Percentiles rank a stretch among this genome's conserved stretches.
These are phyloP conservation scores for Sanderia malayensis DNA, from an alignment of 30 jellyfish, hydroid and myxozoan species.

Conservation along the genomic window DNA sequence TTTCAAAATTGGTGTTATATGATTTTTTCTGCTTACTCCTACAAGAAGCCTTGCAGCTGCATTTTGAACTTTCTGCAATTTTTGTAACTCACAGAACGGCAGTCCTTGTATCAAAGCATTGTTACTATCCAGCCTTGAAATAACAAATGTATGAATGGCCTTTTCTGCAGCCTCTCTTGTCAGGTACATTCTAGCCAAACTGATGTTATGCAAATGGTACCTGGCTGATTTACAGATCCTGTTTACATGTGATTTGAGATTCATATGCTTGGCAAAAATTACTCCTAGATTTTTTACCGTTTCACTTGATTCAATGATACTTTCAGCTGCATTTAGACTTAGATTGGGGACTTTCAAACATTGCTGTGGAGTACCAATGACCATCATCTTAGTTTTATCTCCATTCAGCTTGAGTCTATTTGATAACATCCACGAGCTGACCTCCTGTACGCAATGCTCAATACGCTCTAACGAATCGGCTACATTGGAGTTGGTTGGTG, in stretches of 20 bases:
- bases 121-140: slow-evolving; percentile 23
- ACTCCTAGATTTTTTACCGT: slow-evolving; percentile 3
- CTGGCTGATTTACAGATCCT: too few species aligned
- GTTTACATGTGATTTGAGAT: too few species aligned
- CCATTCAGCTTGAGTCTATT: too few species aligned
- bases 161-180: slow-evolving; percentile 23
- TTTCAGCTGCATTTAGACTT: background rate
- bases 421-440: too few species aligned
- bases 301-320: slow-evolving; percentile 6
- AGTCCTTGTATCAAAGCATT: slow-evolving; percentile 7
- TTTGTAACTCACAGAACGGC: slow-evolving; percentile 18
- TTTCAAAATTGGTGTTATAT: slow-evolving; percentile 4
- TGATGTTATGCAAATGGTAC: slow-evolving; percentile 4
- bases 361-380: slow-evolving; percentile 19
- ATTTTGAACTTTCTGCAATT: slow-evolving; percentile 14
- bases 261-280: too few species aligned
- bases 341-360: slow-evolving; percentile 3
- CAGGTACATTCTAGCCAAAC: slow-evolving; percentile 18
- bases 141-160: slow-evolving; percentile 30
- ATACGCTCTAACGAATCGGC: too few species aligned
- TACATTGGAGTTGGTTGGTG: too few species aligned
- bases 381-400: slow-evolving; percentile 12
- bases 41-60: slow-evolving; percentile 9
- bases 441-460: too few species aligned
- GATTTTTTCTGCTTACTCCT: background rate